Conservation (phyloP, 2,113 vertebrate species). For the Hippocampus abdominalis region DNA sequence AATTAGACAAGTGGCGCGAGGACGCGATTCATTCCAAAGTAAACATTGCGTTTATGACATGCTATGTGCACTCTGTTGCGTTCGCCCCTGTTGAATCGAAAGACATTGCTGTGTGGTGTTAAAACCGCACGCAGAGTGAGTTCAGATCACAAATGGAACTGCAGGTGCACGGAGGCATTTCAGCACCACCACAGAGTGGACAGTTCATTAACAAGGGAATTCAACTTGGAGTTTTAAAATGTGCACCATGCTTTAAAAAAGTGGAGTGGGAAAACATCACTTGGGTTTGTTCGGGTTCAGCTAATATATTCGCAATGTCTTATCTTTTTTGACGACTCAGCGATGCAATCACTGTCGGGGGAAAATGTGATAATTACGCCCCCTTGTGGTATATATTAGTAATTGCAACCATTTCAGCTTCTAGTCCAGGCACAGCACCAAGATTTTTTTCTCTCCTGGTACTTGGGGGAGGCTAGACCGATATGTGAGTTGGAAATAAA, state of each 20-base stretch:
- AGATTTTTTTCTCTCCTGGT: too few relatives aligned
- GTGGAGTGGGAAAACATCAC: background rate
- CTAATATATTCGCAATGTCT: background rate
- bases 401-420: background rate
- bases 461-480: too few relatives aligned
- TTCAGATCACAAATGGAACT: background rate
- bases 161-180: constrained; percentile 21
- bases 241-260: background rate
- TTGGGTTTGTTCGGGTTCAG: background rate
- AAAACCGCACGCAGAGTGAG: background rate
- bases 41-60: constrained; percentile 42
- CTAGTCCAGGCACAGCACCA: too few relatives aligned
- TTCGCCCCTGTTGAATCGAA: background rate
- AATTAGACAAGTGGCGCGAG: constrained; percentile 51
- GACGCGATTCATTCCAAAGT: constrained; percentile 53
- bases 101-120: too few relatives aligned
- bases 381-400: background rate
- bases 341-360: background rate
- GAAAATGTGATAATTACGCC: background rate
- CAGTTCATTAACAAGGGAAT: constrained; percentile 22
- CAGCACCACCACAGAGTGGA: constrained; percentile 57
- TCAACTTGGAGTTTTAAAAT: background rate
- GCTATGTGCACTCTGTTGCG: constrained; percentile 2
- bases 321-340: background rate
- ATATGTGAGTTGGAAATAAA: too few relatives aligned